phyloP scores from a whole-genome alignment of 1,140 invertebrate species.

The Lerema accius region DNA sequence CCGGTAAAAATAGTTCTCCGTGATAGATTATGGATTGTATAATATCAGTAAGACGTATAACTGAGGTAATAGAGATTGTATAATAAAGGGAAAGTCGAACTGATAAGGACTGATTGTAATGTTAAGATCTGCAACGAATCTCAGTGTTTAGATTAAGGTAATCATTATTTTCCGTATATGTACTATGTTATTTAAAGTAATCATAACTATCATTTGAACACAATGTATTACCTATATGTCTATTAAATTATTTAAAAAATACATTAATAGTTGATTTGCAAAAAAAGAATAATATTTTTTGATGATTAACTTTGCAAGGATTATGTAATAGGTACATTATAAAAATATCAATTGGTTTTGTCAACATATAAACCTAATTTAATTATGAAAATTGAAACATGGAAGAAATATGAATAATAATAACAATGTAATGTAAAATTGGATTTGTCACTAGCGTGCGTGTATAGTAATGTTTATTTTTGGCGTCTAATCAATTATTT shows the following conservation, averaged over 20 bases:
- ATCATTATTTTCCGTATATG: background rate
- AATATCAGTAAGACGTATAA: background rate
- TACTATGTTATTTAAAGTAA: constrained; percentile 3
- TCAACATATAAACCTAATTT: background rate
- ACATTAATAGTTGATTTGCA: too few relatives aligned
- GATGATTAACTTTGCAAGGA: background rate
- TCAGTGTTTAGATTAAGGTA: constrained; percentile 8
- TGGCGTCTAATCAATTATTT: background rate
- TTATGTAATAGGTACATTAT: too few relatives aligned
- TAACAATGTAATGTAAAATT: background rate
- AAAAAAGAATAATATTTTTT: too few relatives aligned
- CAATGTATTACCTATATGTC: background rate
- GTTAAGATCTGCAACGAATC: constrained; percentile 58
- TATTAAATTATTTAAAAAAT: background rate
- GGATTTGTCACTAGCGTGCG: background rate
- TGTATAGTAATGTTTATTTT: background rate
- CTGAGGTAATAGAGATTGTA: background rate
- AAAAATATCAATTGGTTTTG: constrained; percentile 1
- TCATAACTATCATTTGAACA: background rate
- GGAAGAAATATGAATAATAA: background rate
- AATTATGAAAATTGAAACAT: too few relatives aligned
- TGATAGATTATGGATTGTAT: background rate
- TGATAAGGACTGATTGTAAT: constrained; percentile 48
- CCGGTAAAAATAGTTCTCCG: too few relatives aligned
- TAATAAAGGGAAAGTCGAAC: background rate